Percentiles rank a stretch among this genome's conserved stretches.
Evolutionary conservation across 2,113 vertebrate genomes (phyloP).

Genomic region (Orientallactaga bullata): DNA sequence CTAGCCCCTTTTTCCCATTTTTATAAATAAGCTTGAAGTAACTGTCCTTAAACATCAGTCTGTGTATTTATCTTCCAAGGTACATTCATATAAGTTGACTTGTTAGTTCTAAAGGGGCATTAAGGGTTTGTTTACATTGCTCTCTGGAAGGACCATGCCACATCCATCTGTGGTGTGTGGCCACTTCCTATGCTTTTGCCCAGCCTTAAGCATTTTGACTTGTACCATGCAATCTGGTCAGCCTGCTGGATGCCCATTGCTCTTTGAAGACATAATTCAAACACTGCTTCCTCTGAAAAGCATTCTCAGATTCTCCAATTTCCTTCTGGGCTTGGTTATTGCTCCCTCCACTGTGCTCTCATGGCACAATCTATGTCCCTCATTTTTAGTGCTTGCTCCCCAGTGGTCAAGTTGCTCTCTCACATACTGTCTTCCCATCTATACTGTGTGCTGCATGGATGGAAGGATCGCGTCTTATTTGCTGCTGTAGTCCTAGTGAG

Average conservation of each 20-base stretch:
- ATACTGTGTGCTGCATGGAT: not conserved
- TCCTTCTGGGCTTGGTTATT: not conserved
- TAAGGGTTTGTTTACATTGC: conserved; percentile 14
- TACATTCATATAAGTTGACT: not conserved
- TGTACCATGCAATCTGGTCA: not conserved
- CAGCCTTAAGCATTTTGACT: not conserved
- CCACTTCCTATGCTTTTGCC: not conserved
- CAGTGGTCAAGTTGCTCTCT: not conserved
- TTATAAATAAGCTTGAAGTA: conserved; percentile 40
- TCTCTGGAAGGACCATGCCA: not conserved
- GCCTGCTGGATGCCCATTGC: not conserved
- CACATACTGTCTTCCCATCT: not conserved
- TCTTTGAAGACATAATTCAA: conserved; percentile 15
- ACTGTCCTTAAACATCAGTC: not conserved
- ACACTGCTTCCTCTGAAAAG: not conserved
- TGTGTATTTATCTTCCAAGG: not conserved
- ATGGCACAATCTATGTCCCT: not conserved
- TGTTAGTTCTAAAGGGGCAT: conserved; percentile 17
- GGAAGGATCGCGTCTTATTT: not conserved
- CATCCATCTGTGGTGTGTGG: not conserved
- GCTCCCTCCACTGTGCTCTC: not conserved
- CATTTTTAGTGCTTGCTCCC: not conserved
- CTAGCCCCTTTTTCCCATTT: conserved; percentile 6
- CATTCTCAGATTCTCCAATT: not conserved
- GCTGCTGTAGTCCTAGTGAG: not conserved